Conservation (phyloP, 64 coral and sea anemone genomes). For the Pocillopora verrucosa region DNA sequence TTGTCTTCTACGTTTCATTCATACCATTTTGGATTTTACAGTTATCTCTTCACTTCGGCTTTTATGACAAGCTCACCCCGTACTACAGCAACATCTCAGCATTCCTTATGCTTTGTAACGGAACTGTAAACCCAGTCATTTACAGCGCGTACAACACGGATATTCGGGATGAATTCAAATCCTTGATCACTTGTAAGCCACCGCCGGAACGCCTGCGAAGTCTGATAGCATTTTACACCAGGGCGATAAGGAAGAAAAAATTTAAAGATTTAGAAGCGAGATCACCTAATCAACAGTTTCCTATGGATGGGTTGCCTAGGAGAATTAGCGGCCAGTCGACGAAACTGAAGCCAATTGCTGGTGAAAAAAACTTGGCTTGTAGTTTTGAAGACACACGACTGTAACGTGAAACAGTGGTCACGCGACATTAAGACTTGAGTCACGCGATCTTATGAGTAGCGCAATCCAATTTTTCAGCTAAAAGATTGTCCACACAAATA, state of each 20-base stretch:
- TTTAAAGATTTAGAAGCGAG: not conserved
- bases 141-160: constrained; percentile 13
- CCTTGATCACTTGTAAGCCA: not conserved
- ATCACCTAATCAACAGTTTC: not conserved
- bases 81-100: not conserved
- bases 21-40: constrained; percentile 26
- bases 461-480: not conserved
- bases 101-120: constrained; percentile 22
- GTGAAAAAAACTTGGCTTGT: not conserved
- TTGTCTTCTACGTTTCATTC: constrained; percentile 30
- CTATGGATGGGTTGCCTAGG: not conserved
- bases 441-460: not conserved
- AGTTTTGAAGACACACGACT: not conserved
- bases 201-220: not conserved
- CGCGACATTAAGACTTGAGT: not conserved
- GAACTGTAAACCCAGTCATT: constrained; percentile 2
- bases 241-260: not conserved
- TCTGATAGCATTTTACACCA: not conserved
- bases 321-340: not conserved
- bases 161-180: constrained; percentile 28
- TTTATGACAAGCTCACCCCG: not conserved
- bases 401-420: not conserved
- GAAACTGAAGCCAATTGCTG: not conserved
- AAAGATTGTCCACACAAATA: too few species aligned
- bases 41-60: constrained; percentile 8